Evolutionary conservation across 2,113 vertebrate genomes (phyloP), one percentile per base, ranked within the genome.

Genomic region (Archocentrus centrarchus): DNA sequence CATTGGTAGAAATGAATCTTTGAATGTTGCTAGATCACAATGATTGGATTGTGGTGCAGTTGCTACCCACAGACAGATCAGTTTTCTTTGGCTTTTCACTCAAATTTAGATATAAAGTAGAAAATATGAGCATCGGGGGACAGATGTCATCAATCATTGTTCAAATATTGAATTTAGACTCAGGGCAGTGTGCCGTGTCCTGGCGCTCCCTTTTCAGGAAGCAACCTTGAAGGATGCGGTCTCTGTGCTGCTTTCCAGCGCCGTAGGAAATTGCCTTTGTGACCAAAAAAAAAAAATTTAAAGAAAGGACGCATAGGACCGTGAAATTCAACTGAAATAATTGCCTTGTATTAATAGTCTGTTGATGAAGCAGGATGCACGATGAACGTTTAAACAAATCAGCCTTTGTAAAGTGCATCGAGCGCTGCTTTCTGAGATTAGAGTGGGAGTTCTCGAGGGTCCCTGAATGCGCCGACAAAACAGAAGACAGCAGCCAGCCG

Each of bases 111-210:
- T 18, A 30, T 22, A 27, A n/a, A 32, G 37, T 0, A 60, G 22
- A 20, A 14, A 60, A 60, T 60, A 60, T 27, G 37, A 77, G 1
- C 35, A 59, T 18, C 14, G 3, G 4, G 75, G 5, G 22, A 59
- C 75, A 30, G 24, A 47, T 18, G 18, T 13, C 68, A 35, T 55
- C 3, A 50, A 13, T 47, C 24, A 44, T 24, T 62, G 55, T 79
- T 86, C 63, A 75, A 75, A 84, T 79, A 78, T 32, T 70, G 59
- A 75, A 59, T 41, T 63, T 75, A 11, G 59, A 6, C 20, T 62
- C 2, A 53, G 13, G 18, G 7, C 20, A 14, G 4, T 20, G 50
- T 1, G 50, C 39, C 53, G 77, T 47, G 14, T 60, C 57, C 35
- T 83, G 64, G 77, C 87, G 70, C 78, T 66, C 66, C 79, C 59